Evolutionary conservation across 1,140 invertebrate genomes (phyloP).

Genomic region (Hycleus phaleratus): DNA sequence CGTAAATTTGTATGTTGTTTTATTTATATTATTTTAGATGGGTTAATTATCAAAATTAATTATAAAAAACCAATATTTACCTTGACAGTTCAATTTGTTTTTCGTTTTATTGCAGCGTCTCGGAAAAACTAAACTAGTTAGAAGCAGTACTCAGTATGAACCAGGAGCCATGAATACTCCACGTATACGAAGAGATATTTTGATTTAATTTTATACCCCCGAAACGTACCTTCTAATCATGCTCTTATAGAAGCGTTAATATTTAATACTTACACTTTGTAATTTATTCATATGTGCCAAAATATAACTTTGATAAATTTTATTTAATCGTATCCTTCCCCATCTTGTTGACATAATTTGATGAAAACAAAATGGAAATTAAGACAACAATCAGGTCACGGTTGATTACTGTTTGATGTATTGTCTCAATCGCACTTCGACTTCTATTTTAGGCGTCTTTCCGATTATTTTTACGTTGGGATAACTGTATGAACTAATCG

Average conservation of each 20-base stretch:
- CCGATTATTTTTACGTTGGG: no score
- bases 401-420: no score
- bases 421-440: no score
- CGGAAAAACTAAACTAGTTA: constrained; percentile 35
- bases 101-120: constrained; percentile 25
- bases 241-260: constrained; percentile 2
- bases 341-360: no score
- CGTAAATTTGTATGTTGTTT: constrained; percentile 33
- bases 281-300: constrained; percentile 12
- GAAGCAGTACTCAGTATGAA: constrained; percentile 40
- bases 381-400: no score
- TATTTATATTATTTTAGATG: constrained; percentile 22
- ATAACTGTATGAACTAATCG: no score
- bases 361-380: no score
- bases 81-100: background rate
- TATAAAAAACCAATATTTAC: background rate
- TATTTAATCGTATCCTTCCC: no score
- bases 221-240: constrained; percentile 5
- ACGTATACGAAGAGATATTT: constrained; percentile 27
- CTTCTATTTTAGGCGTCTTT: no score
- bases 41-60: constrained; percentile 1
- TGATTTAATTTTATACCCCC: constrained; percentile 1
- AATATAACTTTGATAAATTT: background rate
- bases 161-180: constrained; percentile 36
- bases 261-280: constrained; percentile 11